Base-by-base conservation (phyloP, 1,140 invertebrate species). In the Drosophila orosa region DNA sequence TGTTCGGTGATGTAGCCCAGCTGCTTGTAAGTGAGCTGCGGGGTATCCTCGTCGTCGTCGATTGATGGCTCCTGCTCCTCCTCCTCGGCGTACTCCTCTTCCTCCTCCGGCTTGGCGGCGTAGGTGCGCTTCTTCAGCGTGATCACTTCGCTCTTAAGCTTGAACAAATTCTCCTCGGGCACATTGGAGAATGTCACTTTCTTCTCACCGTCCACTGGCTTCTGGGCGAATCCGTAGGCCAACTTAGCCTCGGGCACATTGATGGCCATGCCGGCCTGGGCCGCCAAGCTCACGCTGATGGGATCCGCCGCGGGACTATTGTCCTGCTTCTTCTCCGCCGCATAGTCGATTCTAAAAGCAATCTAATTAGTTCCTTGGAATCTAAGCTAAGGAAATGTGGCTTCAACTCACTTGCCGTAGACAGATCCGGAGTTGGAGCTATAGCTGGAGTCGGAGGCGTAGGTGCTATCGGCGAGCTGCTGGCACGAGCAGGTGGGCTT, bases 141-240 rank as follows among this genome's bases (percentile, higher is more conserved):
- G 15, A 93, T 90, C 5, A 93, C 84, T 9, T 92, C 91, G 35
- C 80, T 92, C 33, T 93, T 92, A 6, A 92, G 76, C 44, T 80
- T 90, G n/a, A 86, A 81, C 1, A 93, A 81, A 71, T 92, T 92
- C 48, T 93, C 93, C 55, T 93, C 93, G 13, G 92, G 86, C 25
- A 93, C 77, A 7, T 92, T 90, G 3, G 62, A 67, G 7, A 81
- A 67, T 7, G 62, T 75, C 0, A 90, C 82, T 5, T 79, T 78
- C 22, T 62, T 80, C 44, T 85, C 69, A 2, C 66, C 80, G 27
- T 93, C 91, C 5, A 81, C 65, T 7, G 93, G 93, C 27, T 83
- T 67, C 22, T 90, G 90, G 19, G 79, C 75, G 3, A 92, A 92
- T 2, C 93, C 93, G 54, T 90, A 93, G 0, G 89, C 76, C 25